Evolutionary conservation across 2,797 vertebrate species (phyloP).

Genomic region (Amniataba percoides): DNA sequence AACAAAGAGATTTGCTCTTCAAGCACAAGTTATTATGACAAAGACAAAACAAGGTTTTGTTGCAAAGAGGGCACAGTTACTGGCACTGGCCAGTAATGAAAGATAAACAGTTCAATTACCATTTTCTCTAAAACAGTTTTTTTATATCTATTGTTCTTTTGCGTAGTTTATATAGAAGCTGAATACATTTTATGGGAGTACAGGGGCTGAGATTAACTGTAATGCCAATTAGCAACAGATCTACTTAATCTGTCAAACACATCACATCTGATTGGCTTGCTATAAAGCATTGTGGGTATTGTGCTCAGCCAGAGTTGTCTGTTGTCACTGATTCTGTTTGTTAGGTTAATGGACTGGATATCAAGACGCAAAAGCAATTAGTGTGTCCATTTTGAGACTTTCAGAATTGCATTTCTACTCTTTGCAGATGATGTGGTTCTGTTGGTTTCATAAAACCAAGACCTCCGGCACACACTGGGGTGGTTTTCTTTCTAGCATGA

Average conservation of each 20-base stretch:
- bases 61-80: not conserved
- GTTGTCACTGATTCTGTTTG: not conserved
- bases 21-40: not conserved
- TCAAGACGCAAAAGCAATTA: no score
- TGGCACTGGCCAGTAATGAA: not conserved
- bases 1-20: not conserved
- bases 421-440: not conserved
- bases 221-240: not conserved
- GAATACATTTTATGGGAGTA: not conserved
- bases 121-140: not conserved
- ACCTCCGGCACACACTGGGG: not conserved
- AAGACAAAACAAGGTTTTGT: not conserved
- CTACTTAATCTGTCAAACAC: constrained; percentile 12
- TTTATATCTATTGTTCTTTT: not conserved
- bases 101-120: not conserved
- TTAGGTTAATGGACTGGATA: constrained; percentile 1
- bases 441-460: not conserved
- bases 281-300: not conserved
- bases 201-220: not conserved
- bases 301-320: not conserved
- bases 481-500: no score
- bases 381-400: not conserved
- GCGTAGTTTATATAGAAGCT: not conserved
- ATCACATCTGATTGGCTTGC: not conserved
- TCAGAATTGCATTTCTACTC: not conserved